phyloP scores from a whole-genome alignment of 2,113 vertebrate species.

The Petroica traversi region DNA sequence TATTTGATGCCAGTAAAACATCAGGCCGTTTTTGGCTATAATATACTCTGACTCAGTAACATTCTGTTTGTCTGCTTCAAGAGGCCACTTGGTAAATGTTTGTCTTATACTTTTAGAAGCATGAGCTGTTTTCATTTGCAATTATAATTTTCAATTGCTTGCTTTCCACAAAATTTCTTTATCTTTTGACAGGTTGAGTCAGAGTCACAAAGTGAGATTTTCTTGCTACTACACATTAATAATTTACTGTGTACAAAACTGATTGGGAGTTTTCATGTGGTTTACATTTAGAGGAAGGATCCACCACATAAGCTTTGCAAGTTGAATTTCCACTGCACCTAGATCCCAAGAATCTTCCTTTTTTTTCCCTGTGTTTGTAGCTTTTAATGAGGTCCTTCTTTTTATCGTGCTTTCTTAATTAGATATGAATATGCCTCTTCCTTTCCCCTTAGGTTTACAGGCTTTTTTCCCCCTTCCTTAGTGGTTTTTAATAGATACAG shows the following conservation, averaged over 20 bases:
- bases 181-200: not conserved
- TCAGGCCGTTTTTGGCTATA: not conserved
- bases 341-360: not conserved
- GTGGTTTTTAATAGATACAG: not conserved
- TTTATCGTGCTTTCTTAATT: not conserved
- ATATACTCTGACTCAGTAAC: not conserved
- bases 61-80: not conserved
- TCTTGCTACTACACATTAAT: not conserved
- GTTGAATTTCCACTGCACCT: not conserved
- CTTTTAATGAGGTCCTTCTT: not conserved
- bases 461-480: not conserved
- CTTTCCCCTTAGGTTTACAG: not conserved
- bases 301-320: not conserved
- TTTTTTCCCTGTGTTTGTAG: not conserved
- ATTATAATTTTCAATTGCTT: not conserved
- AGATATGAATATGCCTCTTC: not conserved
- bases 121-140: not conserved
- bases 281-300: not conserved
- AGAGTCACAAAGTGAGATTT: not conserved
- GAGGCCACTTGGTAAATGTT: slow-evolving; percentile 31
- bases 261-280: not conserved
- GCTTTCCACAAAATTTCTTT: not conserved
- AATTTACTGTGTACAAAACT: not conserved
- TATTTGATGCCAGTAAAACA: not conserved
- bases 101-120: slow-evolving; percentile 8